phyloP scores from a whole-genome alignment of 2,888 invertebrate genomes.

The Scaptomyza parva region DNA sequence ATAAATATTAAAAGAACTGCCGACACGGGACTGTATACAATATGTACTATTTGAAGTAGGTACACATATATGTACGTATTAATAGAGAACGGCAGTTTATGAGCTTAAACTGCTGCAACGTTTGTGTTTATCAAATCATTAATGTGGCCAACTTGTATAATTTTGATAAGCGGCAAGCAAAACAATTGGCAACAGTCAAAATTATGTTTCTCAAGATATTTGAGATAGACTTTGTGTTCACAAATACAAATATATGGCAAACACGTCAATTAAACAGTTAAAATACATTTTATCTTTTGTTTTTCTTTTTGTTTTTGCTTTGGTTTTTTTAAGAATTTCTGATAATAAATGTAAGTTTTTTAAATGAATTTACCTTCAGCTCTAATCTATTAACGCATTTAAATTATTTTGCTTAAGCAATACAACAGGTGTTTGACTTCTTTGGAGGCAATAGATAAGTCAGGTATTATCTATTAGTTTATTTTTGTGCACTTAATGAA shows the following conservation, averaged over 20 bases:
- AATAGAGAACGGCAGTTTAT: constrained; percentile 46
- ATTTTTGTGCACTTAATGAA: constrained; percentile 2
- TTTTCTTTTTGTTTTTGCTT: too few species aligned
- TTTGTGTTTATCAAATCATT: constrained; percentile 63
- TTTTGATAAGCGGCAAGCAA: constrained; percentile 38
- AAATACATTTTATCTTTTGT: not conserved
- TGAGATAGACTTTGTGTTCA: not conserved
- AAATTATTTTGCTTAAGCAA: constrained; percentile 6
- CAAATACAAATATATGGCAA: not conserved
- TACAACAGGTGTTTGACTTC: constrained; percentile 29
- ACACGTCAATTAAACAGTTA: not conserved
- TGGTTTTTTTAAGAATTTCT: not conserved
- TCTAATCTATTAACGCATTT: constrained; percentile 6
- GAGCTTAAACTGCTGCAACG: constrained; percentile 44
- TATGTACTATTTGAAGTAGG: not conserved
- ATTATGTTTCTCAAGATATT: constrained; percentile 15
- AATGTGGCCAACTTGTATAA: constrained; percentile 44
- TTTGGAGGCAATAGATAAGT: not conserved
- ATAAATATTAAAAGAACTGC: constrained; percentile 59
- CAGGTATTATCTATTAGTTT: not conserved
- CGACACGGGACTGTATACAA: constrained; percentile 23
- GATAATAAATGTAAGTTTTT: constrained; percentile 14
- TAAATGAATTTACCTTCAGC: not conserved
- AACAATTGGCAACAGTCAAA: constrained; percentile 67
- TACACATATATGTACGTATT: not conserved